These are phyloP conservation scores for Anguilla megastoma DNA, from an alignment of 2,797 vertebrate species.

Conservation along the genomic window DNA sequence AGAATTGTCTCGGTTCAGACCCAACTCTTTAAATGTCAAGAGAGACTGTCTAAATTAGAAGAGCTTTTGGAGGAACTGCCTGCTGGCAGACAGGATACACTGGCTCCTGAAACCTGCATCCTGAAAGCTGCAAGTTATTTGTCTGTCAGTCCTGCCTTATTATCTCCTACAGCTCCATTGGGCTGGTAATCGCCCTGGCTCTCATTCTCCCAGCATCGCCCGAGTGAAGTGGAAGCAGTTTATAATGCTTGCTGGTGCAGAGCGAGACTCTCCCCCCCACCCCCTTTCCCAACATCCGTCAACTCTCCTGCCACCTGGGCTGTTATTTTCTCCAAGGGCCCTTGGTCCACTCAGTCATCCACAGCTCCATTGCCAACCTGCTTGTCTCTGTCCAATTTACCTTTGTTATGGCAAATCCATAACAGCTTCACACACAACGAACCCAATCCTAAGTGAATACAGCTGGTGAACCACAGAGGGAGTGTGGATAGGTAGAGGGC, in stretches of 20 bases:
- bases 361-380: not conserved
- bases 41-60: constrained; percentile 8
- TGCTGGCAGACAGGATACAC: not conserved
- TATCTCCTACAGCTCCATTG: not conserved
- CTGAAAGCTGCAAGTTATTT: not conserved
- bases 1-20: not conserved
- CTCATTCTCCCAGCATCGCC: not conserved
- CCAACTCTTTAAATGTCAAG: constrained; percentile 14
- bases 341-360: not conserved
- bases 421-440: not conserved
- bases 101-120: not conserved
- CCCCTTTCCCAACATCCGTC: not conserved
- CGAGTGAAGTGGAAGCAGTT: not conserved
- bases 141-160: constrained; percentile 11
- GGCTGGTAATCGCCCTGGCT: constrained; percentile 12
- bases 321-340: not conserved
- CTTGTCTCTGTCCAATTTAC: not conserved
- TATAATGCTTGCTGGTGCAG: not conserved
- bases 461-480: not conserved
- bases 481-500: too few species aligned
- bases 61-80: not conserved
- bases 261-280: not conserved
- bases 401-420: not conserved
- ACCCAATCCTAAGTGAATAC: too few species aligned
- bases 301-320: not conserved